These are phyloP conservation scores for Spinus pinus DNA, from an alignment of 2,797 vertebrate genomes.

Conservation along the genomic window DNA sequence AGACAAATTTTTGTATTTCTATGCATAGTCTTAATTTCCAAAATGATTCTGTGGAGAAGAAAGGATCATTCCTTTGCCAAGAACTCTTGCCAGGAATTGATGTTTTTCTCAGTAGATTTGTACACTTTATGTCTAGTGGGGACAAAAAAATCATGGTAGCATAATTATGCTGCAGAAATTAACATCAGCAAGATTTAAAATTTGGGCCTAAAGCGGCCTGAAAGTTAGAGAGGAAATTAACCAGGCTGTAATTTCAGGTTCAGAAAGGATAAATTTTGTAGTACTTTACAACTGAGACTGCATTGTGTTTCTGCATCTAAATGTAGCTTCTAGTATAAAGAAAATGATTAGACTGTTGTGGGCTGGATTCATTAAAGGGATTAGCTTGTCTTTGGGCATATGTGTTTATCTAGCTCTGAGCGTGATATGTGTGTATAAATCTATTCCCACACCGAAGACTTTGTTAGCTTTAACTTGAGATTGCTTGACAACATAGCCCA, in stretches of 20 bases:
- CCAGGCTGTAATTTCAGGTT: neutral
- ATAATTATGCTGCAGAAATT: neutral
- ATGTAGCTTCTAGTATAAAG: neutral
- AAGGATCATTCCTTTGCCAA: neutral
- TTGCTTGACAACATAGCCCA: neutral
- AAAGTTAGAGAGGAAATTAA: neutral
- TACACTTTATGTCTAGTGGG: neutral
- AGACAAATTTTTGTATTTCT: neutral
- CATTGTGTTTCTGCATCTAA: neutral
- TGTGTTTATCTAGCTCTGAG: slow-evolving; percentile 23
- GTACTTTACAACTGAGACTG: neutral
- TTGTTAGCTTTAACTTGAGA: neutral
- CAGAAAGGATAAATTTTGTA: neutral
- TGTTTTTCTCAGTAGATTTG: neutral
- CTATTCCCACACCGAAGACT: slow-evolving; percentile 3
- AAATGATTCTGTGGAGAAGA: neutral
- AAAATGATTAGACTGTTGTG: neutral
- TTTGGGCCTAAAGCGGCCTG: neutral
- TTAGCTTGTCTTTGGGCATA: slow-evolving; percentile 27
- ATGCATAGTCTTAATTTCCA: neutral
- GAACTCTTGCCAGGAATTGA: neutral
- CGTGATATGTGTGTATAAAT: neutral
- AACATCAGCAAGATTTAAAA: neutral
- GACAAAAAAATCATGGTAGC: neutral
- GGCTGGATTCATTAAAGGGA: slow-evolving; percentile 23